Conservation (phyloP, 2,888 invertebrate genomes). For the Uropetala carovei region DNA sequence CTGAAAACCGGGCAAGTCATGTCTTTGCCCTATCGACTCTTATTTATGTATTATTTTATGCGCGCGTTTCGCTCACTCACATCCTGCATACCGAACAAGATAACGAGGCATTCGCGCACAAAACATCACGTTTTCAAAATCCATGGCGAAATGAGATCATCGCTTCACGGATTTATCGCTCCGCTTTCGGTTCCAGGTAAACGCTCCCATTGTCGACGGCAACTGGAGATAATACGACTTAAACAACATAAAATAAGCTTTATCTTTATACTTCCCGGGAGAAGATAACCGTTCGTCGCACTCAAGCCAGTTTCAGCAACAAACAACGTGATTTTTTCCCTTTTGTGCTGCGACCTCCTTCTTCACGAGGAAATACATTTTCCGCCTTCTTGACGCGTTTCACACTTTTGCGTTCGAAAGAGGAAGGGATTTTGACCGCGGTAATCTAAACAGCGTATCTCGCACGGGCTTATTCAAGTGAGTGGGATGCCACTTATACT, state of each 20-base stretch:
- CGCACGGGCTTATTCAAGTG: conserved; percentile 52
- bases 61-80: no score
- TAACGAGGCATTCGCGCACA: background rate
- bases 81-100: no score
- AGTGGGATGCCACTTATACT: conserved; percentile 51
- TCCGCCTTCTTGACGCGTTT: conserved; percentile 62
- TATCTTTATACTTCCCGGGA: background rate
- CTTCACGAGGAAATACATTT: conserved; percentile 51
- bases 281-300: conserved; percentile 34
- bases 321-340: conserved; percentile 46
- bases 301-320: conserved; percentile 33
- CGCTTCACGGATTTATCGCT: background rate
- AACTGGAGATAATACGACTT: background rate
- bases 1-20: no score
- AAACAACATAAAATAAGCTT: background rate
- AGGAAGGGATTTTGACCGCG: conserved; percentile 44
- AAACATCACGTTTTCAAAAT: background rate
- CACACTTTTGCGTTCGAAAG: conserved; percentile 35
- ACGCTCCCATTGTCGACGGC: background rate
- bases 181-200: background rate
- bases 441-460: conserved; percentile 63
- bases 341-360: conserved; percentile 38
- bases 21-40: no score
- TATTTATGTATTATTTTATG: no score
- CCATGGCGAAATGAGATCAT: background rate